Conservation (phyloP, 2,888 invertebrate species). For the Hirtodrosophila trivittata region DNA sequence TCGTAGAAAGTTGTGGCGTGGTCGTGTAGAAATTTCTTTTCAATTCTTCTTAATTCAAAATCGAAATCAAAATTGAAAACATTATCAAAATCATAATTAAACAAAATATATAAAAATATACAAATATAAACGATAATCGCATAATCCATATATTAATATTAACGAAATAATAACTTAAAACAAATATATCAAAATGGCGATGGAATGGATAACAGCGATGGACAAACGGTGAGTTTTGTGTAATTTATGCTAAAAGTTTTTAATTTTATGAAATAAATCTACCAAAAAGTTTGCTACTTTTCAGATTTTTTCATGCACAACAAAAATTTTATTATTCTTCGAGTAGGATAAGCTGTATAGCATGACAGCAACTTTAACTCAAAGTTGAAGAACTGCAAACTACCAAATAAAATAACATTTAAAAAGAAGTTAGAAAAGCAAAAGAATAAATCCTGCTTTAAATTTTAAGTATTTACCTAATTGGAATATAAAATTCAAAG, state of each 20-base stretch:
- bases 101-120: neutral
- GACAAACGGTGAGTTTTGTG: constrained; percentile 85
- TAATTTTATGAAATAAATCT: constrained; percentile 6
- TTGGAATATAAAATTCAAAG: constrained; percentile 25
- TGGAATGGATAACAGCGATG: constrained; percentile 86
- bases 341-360: constrained; percentile 15
- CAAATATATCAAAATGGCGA: constrained; percentile 82
- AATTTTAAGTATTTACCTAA: constrained; percentile 17
- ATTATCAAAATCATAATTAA: constrained; percentile 2
- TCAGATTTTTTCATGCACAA: neutral
- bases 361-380: constrained; percentile 24
- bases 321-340: constrained; percentile 15
- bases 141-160: constrained; percentile 4
- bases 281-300: neutral
- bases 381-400: constrained; percentile 13
- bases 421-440: constrained; percentile 7
- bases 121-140: neutral
- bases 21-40: constrained; percentile 16
- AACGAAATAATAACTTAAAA: constrained; percentile 6
- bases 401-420: constrained; percentile 14
- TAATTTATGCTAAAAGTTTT: constrained; percentile 1
- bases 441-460: constrained; percentile 25
- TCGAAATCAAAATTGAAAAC: constrained; percentile 10
- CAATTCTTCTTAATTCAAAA: constrained; percentile 10
- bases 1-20: constrained; percentile 44